These are phyloP conservation scores for Conomelus anceps DNA, from an alignment of 2,888 invertebrate genomes.

Conservation along the genomic window DNA sequence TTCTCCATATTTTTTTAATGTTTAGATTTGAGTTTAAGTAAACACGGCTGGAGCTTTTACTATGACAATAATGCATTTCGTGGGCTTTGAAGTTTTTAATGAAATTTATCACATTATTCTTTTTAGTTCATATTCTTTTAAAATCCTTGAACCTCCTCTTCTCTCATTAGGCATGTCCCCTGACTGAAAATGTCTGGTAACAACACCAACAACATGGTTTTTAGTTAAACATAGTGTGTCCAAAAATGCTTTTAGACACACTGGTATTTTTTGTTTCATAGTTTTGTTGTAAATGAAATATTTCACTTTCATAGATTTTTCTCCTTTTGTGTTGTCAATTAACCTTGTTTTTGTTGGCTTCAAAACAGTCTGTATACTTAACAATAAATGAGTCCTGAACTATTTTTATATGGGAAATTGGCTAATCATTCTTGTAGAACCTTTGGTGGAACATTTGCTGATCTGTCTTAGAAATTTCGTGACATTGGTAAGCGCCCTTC, in stretches of 20 bases:
- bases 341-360: neutral
- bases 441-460: neutral
- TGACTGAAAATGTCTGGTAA: too few relatives aligned
- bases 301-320: neutral
- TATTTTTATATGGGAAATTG: neutral
- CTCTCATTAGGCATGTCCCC: constrained; percentile 2
- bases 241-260: neutral
- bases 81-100: constrained; percentile 12
- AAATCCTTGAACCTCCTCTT: neutral
- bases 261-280: neutral
- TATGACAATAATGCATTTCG: constrained; percentile 19
- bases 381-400: neutral
- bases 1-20: constrained; percentile 19
- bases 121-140: neutral
- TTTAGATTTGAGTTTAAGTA: constrained; percentile 2
- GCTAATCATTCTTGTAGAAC: neutral
- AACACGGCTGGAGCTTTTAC: neutral
- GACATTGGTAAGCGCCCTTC: neutral
- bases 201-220: too few relatives aligned
- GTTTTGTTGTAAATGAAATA: neutral
- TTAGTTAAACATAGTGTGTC: too few relatives aligned
- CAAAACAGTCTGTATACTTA: neutral
- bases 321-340: neutral
- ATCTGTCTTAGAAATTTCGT: neutral
- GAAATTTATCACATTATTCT: constrained; percentile 11